Percentiles rank a stretch among this genome's conserved stretches.
Conservation (phyloP, 2,797 vertebrate species). For the Myripristis jacobus region DNA sequence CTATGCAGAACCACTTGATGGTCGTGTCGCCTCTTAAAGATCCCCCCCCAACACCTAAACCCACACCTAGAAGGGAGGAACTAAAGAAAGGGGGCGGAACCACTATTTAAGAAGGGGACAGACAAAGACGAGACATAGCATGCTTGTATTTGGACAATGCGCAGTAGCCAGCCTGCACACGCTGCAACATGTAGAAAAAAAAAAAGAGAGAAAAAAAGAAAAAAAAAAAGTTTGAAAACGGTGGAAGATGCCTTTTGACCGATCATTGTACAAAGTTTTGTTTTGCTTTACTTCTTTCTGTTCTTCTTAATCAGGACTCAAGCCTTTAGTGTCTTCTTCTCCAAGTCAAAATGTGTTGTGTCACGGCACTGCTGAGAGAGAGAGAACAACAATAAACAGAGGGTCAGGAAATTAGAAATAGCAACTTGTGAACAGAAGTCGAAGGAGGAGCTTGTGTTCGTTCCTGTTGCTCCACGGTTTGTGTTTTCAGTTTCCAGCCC, state of each 20-base stretch:
- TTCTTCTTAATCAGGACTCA: constrained; percentile 76
- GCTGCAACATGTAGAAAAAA: constrained; percentile 62
- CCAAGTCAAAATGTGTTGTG: constrained; percentile 57
- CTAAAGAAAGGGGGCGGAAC: constrained; percentile 53
- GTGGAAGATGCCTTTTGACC: constrained; percentile 78
- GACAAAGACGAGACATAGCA: constrained; percentile 50
- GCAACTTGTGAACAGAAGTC: constrained; percentile 44
- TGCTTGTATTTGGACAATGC: constrained; percentile 64
- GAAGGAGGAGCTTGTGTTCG: constrained; percentile 45
- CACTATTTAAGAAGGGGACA: constrained; percentile 45
- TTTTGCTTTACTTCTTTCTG: constrained; percentile 70
- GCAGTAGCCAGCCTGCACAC: constrained; percentile 63
- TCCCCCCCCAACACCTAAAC: constrained; percentile 28
- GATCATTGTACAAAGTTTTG: constrained; percentile 80
- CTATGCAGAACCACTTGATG: constrained; percentile 87
- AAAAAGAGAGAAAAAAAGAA: not conserved
- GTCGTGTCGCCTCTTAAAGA: constrained; percentile 59
- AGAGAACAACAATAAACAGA: constrained; percentile 54
- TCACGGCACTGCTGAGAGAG: constrained; percentile 52
- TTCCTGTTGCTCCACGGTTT: constrained; percentile 8
- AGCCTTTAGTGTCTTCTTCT: constrained; percentile 85
- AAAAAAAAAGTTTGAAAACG: constrained; percentile 35
- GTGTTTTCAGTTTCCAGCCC: constrained; percentile 1
- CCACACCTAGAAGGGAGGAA: constrained; percentile 39
- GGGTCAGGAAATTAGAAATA: constrained; percentile 26